phyloP scores from a whole-genome alignment of 2,113 vertebrate genomes.

The Oceanites oceanicus region DNA sequence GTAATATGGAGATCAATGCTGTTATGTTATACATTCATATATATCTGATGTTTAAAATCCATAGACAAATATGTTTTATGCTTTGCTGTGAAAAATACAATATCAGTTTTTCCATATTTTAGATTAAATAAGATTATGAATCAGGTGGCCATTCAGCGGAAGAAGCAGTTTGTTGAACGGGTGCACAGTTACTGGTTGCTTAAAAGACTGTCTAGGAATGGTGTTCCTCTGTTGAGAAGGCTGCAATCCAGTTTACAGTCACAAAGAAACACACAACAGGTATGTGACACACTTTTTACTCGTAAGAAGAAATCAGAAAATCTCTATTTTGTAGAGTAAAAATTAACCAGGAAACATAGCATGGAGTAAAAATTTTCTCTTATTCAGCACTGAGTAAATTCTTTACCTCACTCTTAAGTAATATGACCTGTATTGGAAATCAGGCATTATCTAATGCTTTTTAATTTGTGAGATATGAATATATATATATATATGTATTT shows the following conservation, averaged over 20 bases:
- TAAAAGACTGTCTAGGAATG: slow-evolving; percentile 93
- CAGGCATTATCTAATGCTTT: not conserved
- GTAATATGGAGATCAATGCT: not conserved
- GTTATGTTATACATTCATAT: not conserved
- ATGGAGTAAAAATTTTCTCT: not conserved
- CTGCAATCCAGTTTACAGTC: slow-evolving; percentile 91
- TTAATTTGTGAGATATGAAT: not conserved
- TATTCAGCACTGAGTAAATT: not conserved
- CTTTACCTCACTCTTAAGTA: not conserved
- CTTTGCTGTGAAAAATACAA: slow-evolving; percentile 51
- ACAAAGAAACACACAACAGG: slow-evolving; percentile 87
- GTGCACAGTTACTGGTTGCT: slow-evolving; percentile 96
- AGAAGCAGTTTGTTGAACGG: slow-evolving; percentile 93
- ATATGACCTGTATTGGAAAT: not conserved
- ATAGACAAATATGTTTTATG: not conserved
- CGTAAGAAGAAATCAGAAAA: not conserved
- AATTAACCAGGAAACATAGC: not conserved
- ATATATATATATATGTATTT: not conserved
- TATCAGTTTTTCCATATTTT: slow-evolving; percentile 65
- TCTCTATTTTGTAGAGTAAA: not conserved
- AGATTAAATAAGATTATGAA: slow-evolving; percentile 96
- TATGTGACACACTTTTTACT: slow-evolving; percentile 63
- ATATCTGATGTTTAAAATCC: not conserved
- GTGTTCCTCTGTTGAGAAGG: slow-evolving; percentile 89
- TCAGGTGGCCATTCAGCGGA: slow-evolving; percentile 95